Base-by-base conservation (phyloP, 2,113 vertebrate species). In the Perca schrenkii region DNA sequence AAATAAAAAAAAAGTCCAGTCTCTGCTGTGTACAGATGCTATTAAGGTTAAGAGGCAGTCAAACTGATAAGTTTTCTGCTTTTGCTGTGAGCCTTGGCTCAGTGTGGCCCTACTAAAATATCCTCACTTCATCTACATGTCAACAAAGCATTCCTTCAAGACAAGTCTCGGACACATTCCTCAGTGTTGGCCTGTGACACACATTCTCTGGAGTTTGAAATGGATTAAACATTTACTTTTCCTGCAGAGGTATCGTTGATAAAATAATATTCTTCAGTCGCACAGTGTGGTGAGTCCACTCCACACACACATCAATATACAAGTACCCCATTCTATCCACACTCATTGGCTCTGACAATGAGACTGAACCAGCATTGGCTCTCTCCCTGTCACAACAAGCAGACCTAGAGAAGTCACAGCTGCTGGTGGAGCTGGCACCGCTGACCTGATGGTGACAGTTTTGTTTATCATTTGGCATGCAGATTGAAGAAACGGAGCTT, bases 361-460 rank as follows among this genome's bases (percentile, higher is more conserved):
- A 62, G 62, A 77, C 16, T 34, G 62, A 73, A 78, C 62, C 63
- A 74, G 78, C 77, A 17, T 74, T 19, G 19, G 40, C 76, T 82
- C 73, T 68, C 19, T 8, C 46, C 62, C 77, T 78, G 88, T 91
- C 90, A 89, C 85, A 90, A 87, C 87, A 87, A 75, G 53, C 21
- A 71, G 63, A 52, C 64, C 40, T 47, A 25, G 62, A 86, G 63
- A 85, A 19, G 64, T 83, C 58, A 25, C 79, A 85, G 85, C 85
- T 88, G 82, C 78, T 76, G 75, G 82, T 57, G 67, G 86, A 80
- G 82, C 43, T 80, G 85, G 77, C 87, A 86, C 78, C 13, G 31
- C 49, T 49, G 73, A 74, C 50, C 64, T 10, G 36, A 61, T 15
- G 49, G 77, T 87, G 56, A 54, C 34, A 12, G 74, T 40, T 73